A percentile compares a stretch with the other conserved stretches of the same genome.
These are phyloP conservation scores for Hyperoplus immaculatus DNA, from an alignment of 2,797 vertebrate species.

Conservation along the genomic window DNA sequence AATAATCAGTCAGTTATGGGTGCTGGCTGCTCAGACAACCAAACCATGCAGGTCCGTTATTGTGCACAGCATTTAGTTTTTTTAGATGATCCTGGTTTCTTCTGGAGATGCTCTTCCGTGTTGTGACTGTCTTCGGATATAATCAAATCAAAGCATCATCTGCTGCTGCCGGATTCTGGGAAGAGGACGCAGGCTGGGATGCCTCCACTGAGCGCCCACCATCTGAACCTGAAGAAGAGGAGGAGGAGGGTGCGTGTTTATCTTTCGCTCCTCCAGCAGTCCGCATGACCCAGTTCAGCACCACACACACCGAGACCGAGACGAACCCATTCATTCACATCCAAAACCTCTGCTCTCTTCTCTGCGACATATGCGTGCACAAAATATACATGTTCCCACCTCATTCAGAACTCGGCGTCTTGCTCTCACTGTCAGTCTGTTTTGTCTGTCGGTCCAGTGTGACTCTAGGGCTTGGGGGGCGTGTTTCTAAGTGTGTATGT, in stretches of 20 bases:
- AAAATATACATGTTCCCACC: slow-evolving; percentile 38
- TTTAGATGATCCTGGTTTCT: slow-evolving; percentile 30
- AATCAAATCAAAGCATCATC: slow-evolving; percentile 61
- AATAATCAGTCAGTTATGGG: slow-evolving; percentile 26
- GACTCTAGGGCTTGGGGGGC: slow-evolving; percentile 21
- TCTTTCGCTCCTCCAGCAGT: slow-evolving; percentile 73
- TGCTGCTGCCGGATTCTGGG: slow-evolving; percentile 45
- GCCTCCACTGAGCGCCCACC: slow-evolving; percentile 66
- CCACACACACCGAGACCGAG: slow-evolving; percentile 52
- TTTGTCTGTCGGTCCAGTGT: slow-evolving; percentile 52
- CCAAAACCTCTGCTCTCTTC: slow-evolving; percentile 49
- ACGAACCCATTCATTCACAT: slow-evolving; percentile 70
- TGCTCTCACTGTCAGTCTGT: slow-evolving; percentile 28
- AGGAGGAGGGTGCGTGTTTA: slow-evolving; percentile 70
- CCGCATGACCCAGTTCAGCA: slow-evolving; percentile 80
- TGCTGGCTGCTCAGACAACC: neutral
- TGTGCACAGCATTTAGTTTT: slow-evolving; percentile 11
- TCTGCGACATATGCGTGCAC: slow-evolving; percentile 15
- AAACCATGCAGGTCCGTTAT: neutral
- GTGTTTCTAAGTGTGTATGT: too few relatives aligned
- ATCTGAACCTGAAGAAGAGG: slow-evolving; percentile 70
- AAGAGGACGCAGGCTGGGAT: slow-evolving; percentile 60
- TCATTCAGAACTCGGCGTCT: slow-evolving; percentile 26
- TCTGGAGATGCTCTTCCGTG: slow-evolving; percentile 47
- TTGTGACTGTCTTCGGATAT: slow-evolving; percentile 53